A percentile compares a stretch with the other conserved stretches of the same genome.
phyloP scores from a whole-genome alignment of 2,797 vertebrate species.

The Remorina albescens region DNA sequence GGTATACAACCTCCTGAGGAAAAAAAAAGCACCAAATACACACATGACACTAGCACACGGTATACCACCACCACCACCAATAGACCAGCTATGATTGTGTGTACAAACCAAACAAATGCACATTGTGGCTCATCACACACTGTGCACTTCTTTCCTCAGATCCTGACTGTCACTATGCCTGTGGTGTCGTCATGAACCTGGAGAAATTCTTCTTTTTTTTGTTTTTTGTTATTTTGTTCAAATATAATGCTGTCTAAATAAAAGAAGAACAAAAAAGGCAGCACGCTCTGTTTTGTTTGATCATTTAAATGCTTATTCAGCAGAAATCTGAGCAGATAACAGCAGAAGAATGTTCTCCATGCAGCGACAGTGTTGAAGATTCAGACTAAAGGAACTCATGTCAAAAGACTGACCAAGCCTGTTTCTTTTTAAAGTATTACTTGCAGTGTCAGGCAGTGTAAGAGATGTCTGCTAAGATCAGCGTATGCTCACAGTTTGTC shows the following conservation, averaged over 20 bases:
- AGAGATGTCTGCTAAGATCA: not conserved
- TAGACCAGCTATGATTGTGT: not conserved
- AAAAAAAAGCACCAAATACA: not conserved
- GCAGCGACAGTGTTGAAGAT: not conserved
- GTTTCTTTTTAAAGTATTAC: not conserved
- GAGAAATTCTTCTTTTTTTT: too few relatives aligned
- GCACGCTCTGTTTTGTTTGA: conserved; percentile 4
- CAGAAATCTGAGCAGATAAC: not conserved
- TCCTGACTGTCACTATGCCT: conserved; percentile 82
- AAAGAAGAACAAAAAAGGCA: conserved; percentile 15
- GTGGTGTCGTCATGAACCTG: conserved; percentile 68
- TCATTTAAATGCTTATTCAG: not conserved
- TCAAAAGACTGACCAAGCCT: too few relatives aligned
- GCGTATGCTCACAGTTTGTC: not conserved
- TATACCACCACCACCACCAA: not conserved
- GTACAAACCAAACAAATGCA: not conserved
- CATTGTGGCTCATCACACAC: not conserved
- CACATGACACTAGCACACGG: not conserved
- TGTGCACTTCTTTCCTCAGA: conserved; percentile 46
- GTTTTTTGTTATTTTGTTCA: conserved; percentile 8
- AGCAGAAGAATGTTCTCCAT: not conserved
- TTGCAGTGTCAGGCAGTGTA: not conserved
- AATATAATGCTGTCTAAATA: conserved; percentile 37
- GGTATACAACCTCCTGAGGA: too few relatives aligned
- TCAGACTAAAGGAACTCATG: not conserved